phyloP scores from a whole-genome alignment of 2,113 vertebrate genomes.

The Saccopteryx bilineata region DNA sequence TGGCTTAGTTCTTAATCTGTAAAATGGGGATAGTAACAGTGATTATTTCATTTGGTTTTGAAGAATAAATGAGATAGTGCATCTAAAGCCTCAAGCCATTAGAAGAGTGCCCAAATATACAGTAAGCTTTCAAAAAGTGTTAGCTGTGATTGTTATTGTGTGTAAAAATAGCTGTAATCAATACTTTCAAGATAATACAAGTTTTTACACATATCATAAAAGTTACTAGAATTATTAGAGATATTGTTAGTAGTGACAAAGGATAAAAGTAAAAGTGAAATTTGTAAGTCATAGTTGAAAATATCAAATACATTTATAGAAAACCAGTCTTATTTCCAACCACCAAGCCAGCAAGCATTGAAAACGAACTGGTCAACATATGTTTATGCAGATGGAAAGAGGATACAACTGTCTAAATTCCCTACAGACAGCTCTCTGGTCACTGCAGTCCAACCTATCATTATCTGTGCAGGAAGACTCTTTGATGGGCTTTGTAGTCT shows the following conservation, averaged over 20 bases:
- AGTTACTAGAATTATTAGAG: slow-evolving; percentile 2
- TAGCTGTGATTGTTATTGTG: not conserved
- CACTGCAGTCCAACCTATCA: slow-evolving; percentile 80
- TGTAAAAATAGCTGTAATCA: not conserved
- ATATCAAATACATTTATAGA: slow-evolving; percentile 78
- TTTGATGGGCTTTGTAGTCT: slow-evolving; percentile 73
- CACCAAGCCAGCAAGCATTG: slow-evolving; percentile 67
- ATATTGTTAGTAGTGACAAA: not conserved
- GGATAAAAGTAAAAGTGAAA: slow-evolving; percentile 54
- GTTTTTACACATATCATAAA: slow-evolving; percentile 31
- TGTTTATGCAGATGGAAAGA: slow-evolving; percentile 78
- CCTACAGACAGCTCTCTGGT: slow-evolving; percentile 74
- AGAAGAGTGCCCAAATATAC: not conserved
- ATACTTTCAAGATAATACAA: not conserved
- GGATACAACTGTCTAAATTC: slow-evolving; percentile 71
- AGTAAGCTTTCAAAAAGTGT: slow-evolving; percentile 27
- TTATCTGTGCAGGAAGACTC: slow-evolving; percentile 71
- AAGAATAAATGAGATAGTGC: slow-evolving; percentile 34
- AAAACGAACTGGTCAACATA: slow-evolving; percentile 75
- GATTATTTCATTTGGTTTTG: not conserved
- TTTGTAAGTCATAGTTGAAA: slow-evolving; percentile 76
- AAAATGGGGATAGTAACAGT: not conserved
- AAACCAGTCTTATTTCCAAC: slow-evolving; percentile 70
- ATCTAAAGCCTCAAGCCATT: not conserved
- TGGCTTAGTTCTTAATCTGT: not conserved